A percentile compares a stretch with the other conserved stretches of the same genome.
Evolutionary conservation across 1,140 invertebrate genomes (phyloP).

Genomic region (Drosophila sturtevanti): DNA sequence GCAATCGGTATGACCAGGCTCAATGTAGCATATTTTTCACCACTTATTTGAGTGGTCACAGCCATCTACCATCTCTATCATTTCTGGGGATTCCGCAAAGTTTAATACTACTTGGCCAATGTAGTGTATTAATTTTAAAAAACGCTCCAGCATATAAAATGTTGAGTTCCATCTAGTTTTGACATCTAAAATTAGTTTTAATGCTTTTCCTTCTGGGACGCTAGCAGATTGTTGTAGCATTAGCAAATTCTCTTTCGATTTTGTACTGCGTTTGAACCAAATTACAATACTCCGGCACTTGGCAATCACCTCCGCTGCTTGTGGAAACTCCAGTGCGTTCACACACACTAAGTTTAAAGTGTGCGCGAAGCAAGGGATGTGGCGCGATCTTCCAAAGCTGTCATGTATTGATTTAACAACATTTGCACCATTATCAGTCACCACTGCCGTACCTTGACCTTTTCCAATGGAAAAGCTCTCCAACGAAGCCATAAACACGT

Average conservation of each 20-base stretch:
- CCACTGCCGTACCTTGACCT: not conserved
- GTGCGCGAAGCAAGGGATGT: slow-evolving; percentile 12
- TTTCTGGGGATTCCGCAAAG: not conserved
- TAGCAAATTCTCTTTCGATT: not conserved
- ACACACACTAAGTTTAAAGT: slow-evolving; percentile 14
- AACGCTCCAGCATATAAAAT: not conserved
- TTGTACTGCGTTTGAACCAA: not conserved
- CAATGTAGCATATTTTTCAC: not conserved
- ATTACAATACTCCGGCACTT: not conserved
- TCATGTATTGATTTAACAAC: not conserved
- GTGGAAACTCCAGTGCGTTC: slow-evolving; percentile 5
- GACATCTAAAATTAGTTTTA: not conserved
- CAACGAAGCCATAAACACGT: not conserved
- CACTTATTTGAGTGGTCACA: not conserved
- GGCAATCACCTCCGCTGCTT: not conserved
- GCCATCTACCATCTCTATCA: not conserved
- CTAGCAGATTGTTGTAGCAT: not conserved
- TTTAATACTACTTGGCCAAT: not conserved
- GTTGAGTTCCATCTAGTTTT: not conserved
- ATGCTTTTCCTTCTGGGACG: not conserved
- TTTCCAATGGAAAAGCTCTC: not conserved
- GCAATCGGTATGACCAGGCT: not conserved
- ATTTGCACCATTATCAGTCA: slow-evolving; percentile 4
- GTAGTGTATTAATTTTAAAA: not conserved
- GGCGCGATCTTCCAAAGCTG: slow-evolving; percentile 14